phyloP scores from a whole-genome alignment of 2,888 invertebrate species.

The Dryobota labecula region DNA sequence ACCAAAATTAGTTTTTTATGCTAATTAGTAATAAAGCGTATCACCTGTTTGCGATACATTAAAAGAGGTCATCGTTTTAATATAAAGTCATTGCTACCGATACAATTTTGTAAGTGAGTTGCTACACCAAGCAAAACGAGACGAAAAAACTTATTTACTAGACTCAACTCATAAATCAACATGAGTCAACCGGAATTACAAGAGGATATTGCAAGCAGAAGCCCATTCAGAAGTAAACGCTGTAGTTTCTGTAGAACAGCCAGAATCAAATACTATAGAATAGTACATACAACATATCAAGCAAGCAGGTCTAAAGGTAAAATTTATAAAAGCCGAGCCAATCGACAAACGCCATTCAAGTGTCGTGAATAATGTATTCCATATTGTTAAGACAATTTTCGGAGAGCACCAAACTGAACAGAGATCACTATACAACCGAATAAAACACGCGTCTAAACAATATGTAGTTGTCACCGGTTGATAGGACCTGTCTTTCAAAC shows the following conservation, averaged over 20 bases:
- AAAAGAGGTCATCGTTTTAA: slow-evolving; percentile 18
- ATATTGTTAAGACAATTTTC: slow-evolving; percentile 82
- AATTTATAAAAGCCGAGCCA: slow-evolving; percentile 52
- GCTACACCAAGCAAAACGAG: background rate
- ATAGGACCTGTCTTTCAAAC: slow-evolving; percentile 90
- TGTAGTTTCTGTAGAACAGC: background rate
- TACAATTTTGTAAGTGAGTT: too few species aligned
- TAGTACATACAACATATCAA: background rate
- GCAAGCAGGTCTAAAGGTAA: slow-evolving; percentile 31
- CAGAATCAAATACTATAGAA: background rate
- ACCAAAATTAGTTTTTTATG: slow-evolving; percentile 41
- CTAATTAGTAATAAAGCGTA: slow-evolving; percentile 30
- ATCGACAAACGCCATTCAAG: slow-evolving; percentile 68
- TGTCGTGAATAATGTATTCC: slow-evolving; percentile 76
- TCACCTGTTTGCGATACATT: slow-evolving; percentile 11
- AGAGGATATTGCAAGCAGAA: background rate
- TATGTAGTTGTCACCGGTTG: slow-evolving; percentile 89
- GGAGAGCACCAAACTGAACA: slow-evolving; percentile 79
- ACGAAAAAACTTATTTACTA: background rate
- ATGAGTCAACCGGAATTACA: background rate
- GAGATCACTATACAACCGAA: slow-evolving; percentile 84
- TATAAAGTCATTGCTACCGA: background rate
- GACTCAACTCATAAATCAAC: background rate
- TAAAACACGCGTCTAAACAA: slow-evolving; percentile 86
- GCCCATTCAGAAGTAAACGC: background rate